Evolutionary conservation across 2,113 vertebrate genomes (phyloP), one percentile per base, ranked within the genome.

Genomic region (Eptatretus burgeri): DNA sequence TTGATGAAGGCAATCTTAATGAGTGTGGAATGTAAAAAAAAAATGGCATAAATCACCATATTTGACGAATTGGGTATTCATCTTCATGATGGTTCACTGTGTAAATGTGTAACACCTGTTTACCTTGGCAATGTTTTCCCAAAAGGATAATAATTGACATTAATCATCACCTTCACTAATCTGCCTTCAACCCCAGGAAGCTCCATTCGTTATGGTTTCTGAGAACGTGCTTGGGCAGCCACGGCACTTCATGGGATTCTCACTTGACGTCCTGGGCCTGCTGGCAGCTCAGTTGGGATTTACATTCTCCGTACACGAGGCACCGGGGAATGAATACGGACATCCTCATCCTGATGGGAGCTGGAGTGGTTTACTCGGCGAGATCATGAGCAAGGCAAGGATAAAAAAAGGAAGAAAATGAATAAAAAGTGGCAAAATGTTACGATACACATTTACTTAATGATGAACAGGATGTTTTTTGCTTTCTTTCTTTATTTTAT

Each of bases 131-230:
- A 41, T 41, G 27, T 41, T 41, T 41, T 41, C 27, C 27, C 27
- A 41, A 41, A 41, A 41, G 27, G 27, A 41, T 41, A 41, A 41
- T 41, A 3, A 3, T 41, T 41, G 7, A 41, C 27, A 41, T 41
- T 41, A 3, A 41, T 41, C 27, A 41, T 41, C 27, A 41, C 27
- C 27, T 41, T 41, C 27, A 41, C 27, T 41, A 41, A 41, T 41
- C 27, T 41, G 27, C 27, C 27, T 41, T 41, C 27, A 41, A 41
- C 27, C 27, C 27, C 64, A 65, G 64, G 52, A 52, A 14, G 41
- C 64, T 65, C 64, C 64, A 49, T 65, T 65, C 62, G 64, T 65
- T 50, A 52, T 65, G 64, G n/a, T 65, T 7, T 52, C 64, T 60
- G 64, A 65, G 52, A 65, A 65, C 49, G 52, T 65, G 17, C 62